These are phyloP conservation scores for Pristionchus japonicus DNA, from an alignment of 2,888 invertebrate species.

Conservation along the genomic window DNA sequence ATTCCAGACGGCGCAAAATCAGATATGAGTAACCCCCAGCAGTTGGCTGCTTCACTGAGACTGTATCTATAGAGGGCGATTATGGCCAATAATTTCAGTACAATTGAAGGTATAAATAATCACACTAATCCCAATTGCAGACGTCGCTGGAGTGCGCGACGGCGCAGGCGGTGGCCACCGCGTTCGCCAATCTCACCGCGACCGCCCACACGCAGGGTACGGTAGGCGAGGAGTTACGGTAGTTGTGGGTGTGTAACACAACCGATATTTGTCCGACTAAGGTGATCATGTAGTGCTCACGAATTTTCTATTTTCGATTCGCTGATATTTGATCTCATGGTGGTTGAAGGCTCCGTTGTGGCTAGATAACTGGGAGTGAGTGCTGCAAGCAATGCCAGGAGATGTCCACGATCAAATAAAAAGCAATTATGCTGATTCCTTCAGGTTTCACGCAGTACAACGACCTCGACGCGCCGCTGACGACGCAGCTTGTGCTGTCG, in stretches of 20 bases:
- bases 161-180: conserved; percentile 65
- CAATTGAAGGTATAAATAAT: neutral
- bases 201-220: conserved; percentile 72
- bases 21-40: no score
- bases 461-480: conserved; percentile 91
- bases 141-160: conserved; percentile 51
- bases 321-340: no score
- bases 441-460: conserved; percentile 88
- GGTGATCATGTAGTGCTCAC: no score
- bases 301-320: no score
- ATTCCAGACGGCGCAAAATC: no score
- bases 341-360: neutral
- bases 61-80: no score
- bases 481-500: conserved; percentile 89
- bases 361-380: neutral
- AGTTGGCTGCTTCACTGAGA: no score
- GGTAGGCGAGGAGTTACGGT: neutral
- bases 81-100: no score
- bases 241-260: neutral
- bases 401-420: neutral
- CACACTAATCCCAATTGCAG: neutral
- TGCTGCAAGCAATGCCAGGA: neutral
- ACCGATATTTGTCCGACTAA: neutral
- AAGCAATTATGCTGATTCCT: neutral
- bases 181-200: conserved; percentile 72